These are phyloP conservation scores for Lacerta agilis DNA, from an alignment of 2,797 vertebrate genomes.

Conservation along the genomic window DNA sequence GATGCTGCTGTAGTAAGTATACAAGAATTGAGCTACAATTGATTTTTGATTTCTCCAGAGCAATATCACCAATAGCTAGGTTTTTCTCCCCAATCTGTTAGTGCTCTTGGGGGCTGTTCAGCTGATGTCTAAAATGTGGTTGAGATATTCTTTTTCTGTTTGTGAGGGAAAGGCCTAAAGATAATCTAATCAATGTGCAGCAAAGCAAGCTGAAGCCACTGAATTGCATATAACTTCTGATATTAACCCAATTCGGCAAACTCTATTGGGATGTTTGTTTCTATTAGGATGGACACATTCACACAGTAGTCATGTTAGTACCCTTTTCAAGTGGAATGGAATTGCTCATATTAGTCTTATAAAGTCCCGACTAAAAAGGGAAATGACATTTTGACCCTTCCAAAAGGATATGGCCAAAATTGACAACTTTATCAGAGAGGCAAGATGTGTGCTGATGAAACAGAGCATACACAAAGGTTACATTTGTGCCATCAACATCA, in stretches of 20 bases:
- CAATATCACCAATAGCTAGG: neutral
- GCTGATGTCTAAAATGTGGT: neutral
- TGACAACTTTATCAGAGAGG: slow-evolving; percentile 54
- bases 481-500: slow-evolving; percentile 62
- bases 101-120: neutral
- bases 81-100: neutral
- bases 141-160: neutral
- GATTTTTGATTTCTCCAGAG: neutral
- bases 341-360: slow-evolving; percentile 68
- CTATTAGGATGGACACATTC: slow-evolving; percentile 63
- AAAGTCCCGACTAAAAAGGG: slow-evolving; percentile 65
- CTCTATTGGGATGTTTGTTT: slow-evolving; percentile 65
- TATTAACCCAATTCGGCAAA: slow-evolving; percentile 64
- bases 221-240: slow-evolving; percentile 55
- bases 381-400: slow-evolving; percentile 62
- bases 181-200: neutral
- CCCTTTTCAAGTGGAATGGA: slow-evolving; percentile 66
- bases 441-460: slow-evolving; percentile 52
- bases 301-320: slow-evolving; percentile 65
- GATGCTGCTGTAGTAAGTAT: neutral
- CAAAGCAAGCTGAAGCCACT: slow-evolving; percentile 45
- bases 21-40: neutral
- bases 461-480: slow-evolving; percentile 65
- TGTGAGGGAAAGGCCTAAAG: neutral
- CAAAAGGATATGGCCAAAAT: slow-evolving; percentile 57